Conservation (phyloP, 2,888 invertebrate species). For the Phrixothrix hirtus region DNA sequence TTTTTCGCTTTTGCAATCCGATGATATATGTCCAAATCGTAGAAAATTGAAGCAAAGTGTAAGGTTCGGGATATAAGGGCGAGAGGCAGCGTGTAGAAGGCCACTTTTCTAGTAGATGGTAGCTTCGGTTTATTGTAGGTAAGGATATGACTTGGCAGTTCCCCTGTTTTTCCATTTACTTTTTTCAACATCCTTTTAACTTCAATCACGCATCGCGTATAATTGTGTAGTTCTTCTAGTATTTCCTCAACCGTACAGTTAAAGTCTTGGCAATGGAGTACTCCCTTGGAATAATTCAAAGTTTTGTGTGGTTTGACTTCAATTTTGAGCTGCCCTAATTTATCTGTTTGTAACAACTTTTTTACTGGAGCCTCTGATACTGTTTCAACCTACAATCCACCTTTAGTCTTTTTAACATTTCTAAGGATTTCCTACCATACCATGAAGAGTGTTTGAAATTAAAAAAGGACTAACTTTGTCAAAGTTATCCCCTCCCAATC, state of each 20-base stretch:
- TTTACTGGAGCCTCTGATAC: not conserved
- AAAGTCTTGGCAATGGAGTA: not conserved
- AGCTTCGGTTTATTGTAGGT: no score
- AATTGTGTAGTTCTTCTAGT: not conserved
- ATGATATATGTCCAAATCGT: no score
- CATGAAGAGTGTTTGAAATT: not conserved
- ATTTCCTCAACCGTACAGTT: not conserved
- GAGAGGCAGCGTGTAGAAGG: no score
- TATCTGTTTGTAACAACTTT: not conserved
- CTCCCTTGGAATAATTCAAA: not conserved
- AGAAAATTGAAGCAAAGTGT: no score
- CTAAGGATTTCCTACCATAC: not conserved
- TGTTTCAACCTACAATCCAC: not conserved
- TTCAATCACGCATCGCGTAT: not conserved
- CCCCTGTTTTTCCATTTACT: not conserved
- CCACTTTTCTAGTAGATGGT: no score
- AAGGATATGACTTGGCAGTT: no score
- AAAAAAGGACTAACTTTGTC: not conserved
- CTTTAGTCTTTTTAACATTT: not conserved
- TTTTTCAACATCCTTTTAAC: not conserved
- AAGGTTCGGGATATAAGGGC: no score
- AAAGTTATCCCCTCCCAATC: no score
- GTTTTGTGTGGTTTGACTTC: no score
- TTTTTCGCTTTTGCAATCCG: no score
- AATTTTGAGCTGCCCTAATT: not conserved